These are phyloP conservation scores for Erebia palarica DNA, from an alignment of 2,888 invertebrate species.

Conservation along the genomic window DNA sequence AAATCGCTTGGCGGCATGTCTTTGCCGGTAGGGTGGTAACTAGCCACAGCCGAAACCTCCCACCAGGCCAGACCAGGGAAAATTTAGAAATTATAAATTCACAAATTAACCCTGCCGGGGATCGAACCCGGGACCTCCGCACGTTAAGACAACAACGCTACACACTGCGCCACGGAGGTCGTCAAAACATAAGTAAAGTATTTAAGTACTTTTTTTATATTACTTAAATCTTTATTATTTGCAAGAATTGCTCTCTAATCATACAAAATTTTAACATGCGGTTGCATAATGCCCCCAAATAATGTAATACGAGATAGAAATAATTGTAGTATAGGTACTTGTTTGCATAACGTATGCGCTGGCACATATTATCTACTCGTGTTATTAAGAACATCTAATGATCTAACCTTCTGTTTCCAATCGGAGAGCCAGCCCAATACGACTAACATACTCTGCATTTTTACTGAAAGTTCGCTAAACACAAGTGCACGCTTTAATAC, in stretches of 20 bases:
- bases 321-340: constrained; percentile 19
- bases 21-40: no score
- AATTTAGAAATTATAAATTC: no score
- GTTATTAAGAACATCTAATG: not conserved
- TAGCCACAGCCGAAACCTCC: no score
- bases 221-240: no score
- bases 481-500: not conserved
- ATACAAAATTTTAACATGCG: not conserved
- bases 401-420: constrained; percentile 10
- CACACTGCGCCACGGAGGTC: no score
- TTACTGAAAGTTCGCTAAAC: not conserved
- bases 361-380: constrained; percentile 23
- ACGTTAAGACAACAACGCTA: no score
- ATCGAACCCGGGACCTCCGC: no score
- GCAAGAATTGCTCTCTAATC: not conserved
- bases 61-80: no score
- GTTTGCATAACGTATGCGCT: constrained; percentile 32
- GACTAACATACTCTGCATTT: not conserved
- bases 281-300: constrained; percentile 4
- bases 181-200: no score
- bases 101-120: no score
- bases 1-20: no score
- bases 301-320: not conserved
- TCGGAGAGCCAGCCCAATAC: constrained; percentile 1
- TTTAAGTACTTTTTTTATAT: no score